phyloP scores from a whole-genome alignment of 2,113 vertebrate species.

The Nerophis ophidion region DNA sequence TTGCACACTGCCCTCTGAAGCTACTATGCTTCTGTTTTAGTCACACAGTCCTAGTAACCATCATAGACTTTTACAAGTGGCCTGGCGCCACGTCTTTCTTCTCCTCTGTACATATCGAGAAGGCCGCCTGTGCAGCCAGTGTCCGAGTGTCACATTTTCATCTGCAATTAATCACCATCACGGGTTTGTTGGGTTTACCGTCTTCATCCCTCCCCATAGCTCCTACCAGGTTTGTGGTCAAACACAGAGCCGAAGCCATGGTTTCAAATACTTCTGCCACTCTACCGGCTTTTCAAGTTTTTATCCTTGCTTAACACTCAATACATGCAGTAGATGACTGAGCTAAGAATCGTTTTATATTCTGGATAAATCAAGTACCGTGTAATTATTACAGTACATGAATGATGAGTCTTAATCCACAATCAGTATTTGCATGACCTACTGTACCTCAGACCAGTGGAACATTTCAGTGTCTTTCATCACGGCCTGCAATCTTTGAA shows the following conservation, averaged over 20 bases:
- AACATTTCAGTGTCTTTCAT: too few relatives aligned
- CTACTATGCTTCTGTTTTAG: constrained; percentile 40
- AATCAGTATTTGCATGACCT: too few relatives aligned
- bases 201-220: constrained; percentile 33
- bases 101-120: constrained; percentile 36
- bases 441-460: too few relatives aligned
- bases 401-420: too few relatives aligned
- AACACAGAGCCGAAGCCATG: constrained; percentile 47
- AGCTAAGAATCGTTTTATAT: constrained; percentile 28
- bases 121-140: constrained; percentile 36
- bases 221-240: constrained; percentile 67
- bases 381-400: too few relatives aligned
- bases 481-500: too few relatives aligned
- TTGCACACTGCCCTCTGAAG: constrained; percentile 27
- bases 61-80: constrained; percentile 58
- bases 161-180: constrained; percentile 67
- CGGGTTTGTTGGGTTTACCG: constrained; percentile 52
- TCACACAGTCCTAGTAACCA: constrained; percentile 35
- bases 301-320: constrained; percentile 45
- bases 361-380: background rate
- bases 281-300: constrained; percentile 60
- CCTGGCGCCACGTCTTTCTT: constrained; percentile 58
- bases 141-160: constrained; percentile 59
- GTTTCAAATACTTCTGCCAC: constrained; percentile 62
- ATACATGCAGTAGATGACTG: constrained; percentile 47